Percentiles rank a stretch among this genome's conserved stretches.
phyloP scores from a whole-genome alignment of 2,888 invertebrate species.

The Alviniconcha strummeri region DNA sequence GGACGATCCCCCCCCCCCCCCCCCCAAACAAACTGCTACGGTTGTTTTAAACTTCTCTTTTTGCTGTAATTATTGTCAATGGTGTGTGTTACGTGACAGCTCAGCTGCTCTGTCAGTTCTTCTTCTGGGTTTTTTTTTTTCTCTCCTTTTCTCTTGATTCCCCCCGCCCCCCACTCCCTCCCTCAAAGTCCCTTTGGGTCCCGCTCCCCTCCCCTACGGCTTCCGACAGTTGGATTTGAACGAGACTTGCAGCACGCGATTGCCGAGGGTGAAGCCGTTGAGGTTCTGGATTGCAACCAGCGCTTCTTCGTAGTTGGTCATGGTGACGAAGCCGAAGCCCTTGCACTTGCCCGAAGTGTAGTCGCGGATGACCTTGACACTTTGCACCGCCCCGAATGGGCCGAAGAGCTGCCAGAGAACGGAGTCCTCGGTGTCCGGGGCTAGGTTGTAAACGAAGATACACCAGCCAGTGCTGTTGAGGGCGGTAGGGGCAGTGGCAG shows the following conservation, averaged over 20 bases:
- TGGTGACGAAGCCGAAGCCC: constrained; percentile 98
- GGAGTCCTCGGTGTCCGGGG: constrained; percentile 93
- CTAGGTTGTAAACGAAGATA: constrained; percentile 94
- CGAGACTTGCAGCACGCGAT: constrained; percentile 96
- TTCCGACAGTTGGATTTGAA: constrained; percentile 85
- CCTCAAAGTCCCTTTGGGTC: background rate
- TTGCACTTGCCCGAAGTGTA: constrained; percentile 97
- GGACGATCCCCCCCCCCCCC: background rate
- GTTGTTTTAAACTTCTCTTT: background rate
- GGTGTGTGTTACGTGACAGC: constrained; percentile 18
- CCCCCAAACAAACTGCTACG: background rate
- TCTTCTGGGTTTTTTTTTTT: background rate
- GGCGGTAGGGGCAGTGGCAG: constrained; percentile 49
- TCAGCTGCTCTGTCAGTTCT: constrained; percentile 5
- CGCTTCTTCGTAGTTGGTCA: constrained; percentile 98
- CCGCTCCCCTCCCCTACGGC: constrained; percentile 74
- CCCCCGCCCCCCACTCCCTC: background rate
- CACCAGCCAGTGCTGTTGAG: constrained; percentile 82
- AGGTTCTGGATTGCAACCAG: constrained; percentile 96
- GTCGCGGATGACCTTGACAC: constrained; percentile 97
- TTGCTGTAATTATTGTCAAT: constrained; percentile 18
- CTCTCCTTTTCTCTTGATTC: background rate
- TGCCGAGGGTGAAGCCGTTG: constrained; percentile 96
- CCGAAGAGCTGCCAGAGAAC: constrained; percentile 96
- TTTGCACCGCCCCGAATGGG: constrained; percentile 97